A percentile compares a stretch with the other conserved stretches of the same genome.
These are phyloP conservation scores for Ceuthmochares aereus DNA, from an alignment of 2,113 vertebrate genomes.

Conservation along the genomic window DNA sequence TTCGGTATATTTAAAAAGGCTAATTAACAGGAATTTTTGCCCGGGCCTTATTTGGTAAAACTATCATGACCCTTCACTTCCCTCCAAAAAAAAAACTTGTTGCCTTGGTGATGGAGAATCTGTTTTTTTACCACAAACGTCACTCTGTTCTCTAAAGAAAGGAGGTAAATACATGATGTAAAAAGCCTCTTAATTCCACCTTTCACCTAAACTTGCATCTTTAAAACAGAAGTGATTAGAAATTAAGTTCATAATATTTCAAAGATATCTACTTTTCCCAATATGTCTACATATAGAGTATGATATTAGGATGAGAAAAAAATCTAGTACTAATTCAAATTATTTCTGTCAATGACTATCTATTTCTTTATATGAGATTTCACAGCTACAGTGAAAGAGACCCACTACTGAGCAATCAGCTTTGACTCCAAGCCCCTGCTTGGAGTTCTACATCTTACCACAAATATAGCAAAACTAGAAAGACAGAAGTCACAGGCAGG, in stretches of 20 bases:
- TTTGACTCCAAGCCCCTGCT: not conserved
- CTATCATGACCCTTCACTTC: not conserved
- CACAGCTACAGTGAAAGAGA: not conserved
- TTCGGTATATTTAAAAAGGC: not conserved
- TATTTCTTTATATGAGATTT: not conserved
- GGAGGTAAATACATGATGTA: not conserved
- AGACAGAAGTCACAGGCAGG: conserved; percentile 23
- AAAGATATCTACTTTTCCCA: not conserved
- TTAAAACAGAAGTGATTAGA: not conserved
- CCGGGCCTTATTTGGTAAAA: not conserved
- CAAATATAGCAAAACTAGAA: conserved; percentile 13
- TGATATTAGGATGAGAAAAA: not conserved
- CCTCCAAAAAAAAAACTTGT: not conserved
- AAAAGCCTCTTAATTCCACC: not conserved
- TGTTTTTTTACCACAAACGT: not conserved
- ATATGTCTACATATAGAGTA: not conserved
- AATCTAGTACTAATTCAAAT: not conserved
- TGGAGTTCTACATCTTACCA: not conserved
- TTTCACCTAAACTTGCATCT: not conserved
- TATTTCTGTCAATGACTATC: not conserved
- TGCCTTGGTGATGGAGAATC: not conserved
- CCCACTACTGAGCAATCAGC: not conserved
- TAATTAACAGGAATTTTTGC: not conserved
- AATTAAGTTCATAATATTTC: not conserved
- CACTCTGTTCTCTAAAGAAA: not conserved